Percentiles rank a stretch among this genome's conserved stretches.
Conservation (phyloP, 2,113 vertebrate species). For the Gavia stellata region DNA sequence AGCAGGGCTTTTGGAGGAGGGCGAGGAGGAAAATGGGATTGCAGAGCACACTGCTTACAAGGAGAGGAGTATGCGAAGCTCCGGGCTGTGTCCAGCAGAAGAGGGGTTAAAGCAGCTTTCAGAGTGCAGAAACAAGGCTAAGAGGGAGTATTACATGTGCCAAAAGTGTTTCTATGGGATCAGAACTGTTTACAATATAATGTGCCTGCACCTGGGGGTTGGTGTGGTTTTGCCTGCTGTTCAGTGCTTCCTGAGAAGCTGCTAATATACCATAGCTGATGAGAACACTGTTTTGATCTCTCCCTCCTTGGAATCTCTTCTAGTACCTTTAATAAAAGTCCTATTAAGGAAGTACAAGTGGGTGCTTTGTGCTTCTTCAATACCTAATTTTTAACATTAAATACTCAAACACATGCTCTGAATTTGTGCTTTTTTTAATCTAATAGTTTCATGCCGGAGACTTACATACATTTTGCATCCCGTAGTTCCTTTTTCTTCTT, state of each 20-base stretch:
- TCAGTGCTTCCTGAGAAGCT: constrained; percentile 4
- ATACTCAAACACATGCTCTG: neutral
- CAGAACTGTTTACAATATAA: neutral
- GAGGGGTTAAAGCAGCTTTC: neutral
- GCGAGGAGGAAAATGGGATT: fast-evolving
- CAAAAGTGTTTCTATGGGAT: neutral
- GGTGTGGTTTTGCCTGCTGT: neutral
- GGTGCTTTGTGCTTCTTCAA: constrained; percentile 17
- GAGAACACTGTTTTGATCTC: constrained; percentile 3
- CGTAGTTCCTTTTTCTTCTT: neutral
- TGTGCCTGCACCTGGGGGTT: constrained; percentile 1
- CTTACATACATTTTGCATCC: neutral
- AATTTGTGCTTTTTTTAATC: neutral
- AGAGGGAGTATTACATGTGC: neutral
- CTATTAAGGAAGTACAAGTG: constrained; percentile 4
- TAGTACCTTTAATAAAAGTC: constrained; percentile 24
- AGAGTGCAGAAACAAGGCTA: neutral
- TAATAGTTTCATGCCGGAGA: neutral
- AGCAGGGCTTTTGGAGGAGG: neutral
- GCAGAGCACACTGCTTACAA: neutral
- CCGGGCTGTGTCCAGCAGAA: neutral
- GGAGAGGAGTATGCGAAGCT: neutral
- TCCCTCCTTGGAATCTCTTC: neutral
- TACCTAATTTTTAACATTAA: constrained; percentile 22
- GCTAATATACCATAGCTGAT: neutral